phyloP scores from a whole-genome alignment of 2,797 vertebrate species.

The Sarcoramphus papa region DNA sequence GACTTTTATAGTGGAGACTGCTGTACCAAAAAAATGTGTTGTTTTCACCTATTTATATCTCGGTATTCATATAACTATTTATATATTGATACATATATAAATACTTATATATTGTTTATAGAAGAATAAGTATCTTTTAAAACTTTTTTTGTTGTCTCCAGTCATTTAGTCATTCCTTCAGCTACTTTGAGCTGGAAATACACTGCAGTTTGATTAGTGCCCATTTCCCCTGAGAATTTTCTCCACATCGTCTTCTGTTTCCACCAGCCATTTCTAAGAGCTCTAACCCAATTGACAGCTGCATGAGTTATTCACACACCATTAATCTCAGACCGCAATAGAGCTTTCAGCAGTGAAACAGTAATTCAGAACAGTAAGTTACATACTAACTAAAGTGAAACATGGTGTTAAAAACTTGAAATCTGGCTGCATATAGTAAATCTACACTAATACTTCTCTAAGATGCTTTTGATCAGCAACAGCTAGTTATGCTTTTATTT shows the following conservation, averaged over 20 bases:
- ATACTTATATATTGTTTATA: not conserved
- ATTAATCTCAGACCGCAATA: slow-evolving; percentile 23
- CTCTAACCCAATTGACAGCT: slow-evolving; percentile 18
- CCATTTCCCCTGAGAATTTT: not conserved
- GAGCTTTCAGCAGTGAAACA: slow-evolving; percentile 19
- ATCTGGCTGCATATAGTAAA: not conserved
- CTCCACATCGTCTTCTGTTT: not conserved
- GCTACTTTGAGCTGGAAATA: not conserved
- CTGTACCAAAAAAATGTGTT: not conserved
- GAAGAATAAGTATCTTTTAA: not conserved
- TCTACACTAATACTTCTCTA: not conserved
- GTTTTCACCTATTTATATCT: not conserved
- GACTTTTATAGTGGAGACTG: not conserved
- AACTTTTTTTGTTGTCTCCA: not conserved
- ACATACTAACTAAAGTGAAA: not conserved
- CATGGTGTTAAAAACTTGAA: not conserved
- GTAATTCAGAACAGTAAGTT: slow-evolving; percentile 35
- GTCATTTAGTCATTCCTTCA: not conserved
- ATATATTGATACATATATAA: not conserved
- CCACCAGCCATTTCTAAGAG: not conserved
- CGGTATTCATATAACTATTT: not conserved
- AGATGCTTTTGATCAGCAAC: not conserved
- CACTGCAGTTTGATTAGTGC: not conserved
- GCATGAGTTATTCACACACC: slow-evolving; percentile 23
- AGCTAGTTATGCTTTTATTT: not conserved